Evolutionary conservation across 2,113 vertebrate genomes (phyloP), one percentile per base, ranked within the genome.

Genomic region (Cepphus grylle): DNA sequence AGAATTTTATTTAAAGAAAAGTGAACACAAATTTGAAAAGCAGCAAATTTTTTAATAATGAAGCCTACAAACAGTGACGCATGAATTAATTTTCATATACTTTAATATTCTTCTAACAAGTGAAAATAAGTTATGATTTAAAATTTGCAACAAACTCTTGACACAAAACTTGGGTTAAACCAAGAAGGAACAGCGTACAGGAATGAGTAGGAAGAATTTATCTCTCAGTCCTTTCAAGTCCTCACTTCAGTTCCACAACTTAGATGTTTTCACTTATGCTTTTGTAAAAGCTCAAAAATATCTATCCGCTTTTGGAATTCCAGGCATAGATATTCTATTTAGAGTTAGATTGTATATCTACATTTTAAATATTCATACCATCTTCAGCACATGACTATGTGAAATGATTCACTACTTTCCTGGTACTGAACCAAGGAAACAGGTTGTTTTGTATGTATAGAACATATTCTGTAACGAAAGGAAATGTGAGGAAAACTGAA

Each of bases 281-380:
- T 82, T 42, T 42, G 27, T 63, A 65, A 90, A 69, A 61, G 34
- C 29, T 34, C 27, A 52, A 73, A 90, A 94, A 73, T 83, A 20
- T 80, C 56, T 20, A 79, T 15, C 21, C 0, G 0, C 36, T 88
- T 93, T 52, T 86, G 71, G 79, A 88, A 82, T 77, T 83, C 34
- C 77, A 70, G 80, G 43, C 76, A 49, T n/a, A 86, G 62, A 40
- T 62, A 77, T 25, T 76, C 49, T 88, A 58, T 92, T 93, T 92
- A 93, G 66, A 84, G 70, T 67, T 56, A 88, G 71, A 74, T 25
- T 58, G 17, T 50, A 56, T 42, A 81, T 88, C 27, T 77, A n/a
- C 32, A 17, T 93, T 90, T 94, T 61, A 96, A 92, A 96, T 83
- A 69, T 79, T 90, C 82, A 86, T 85, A 36, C 47, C 52, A 78